Evolutionary conservation across 2,888 invertebrate species (phyloP).

Genomic region (Gymnosoma rotundatum): DNA sequence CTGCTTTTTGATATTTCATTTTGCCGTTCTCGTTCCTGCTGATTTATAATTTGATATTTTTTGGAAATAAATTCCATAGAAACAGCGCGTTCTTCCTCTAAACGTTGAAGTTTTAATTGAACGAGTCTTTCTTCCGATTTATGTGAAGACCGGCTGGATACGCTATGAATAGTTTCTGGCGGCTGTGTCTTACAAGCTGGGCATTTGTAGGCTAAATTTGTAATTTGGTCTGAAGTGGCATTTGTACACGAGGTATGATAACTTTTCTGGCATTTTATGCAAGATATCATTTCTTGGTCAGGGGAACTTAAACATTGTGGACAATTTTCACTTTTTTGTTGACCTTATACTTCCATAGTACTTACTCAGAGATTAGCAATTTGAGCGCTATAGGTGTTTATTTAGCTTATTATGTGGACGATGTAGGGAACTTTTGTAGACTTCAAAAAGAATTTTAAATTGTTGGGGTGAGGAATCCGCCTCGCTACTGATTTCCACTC

Average conservation of each 20-base stretch:
- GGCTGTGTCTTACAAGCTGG: background rate
- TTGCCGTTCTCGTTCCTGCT: background rate
- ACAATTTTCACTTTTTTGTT: background rate
- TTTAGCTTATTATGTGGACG: background rate
- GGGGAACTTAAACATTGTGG: background rate
- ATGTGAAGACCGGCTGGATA: background rate
- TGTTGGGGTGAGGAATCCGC: background rate
- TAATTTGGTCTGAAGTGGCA: background rate
- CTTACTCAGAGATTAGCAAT: conserved; percentile 11
- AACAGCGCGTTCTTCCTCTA: conserved; percentile 16
- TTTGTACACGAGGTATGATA: conserved; percentile 7
- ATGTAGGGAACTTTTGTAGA: background rate
- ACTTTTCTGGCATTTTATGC: background rate
- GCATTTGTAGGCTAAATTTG: background rate
- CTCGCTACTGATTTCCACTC: conserved; percentile 2
- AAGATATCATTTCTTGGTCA: conserved; percentile 5
- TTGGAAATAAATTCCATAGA: conserved; percentile 28
- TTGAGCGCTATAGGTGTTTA: background rate
- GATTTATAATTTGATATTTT: conserved; percentile 11
- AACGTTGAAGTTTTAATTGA: conserved; percentile 5
- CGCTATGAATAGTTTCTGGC: background rate
- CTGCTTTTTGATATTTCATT: background rate
- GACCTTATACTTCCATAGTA: background rate
- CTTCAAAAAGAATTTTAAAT: conserved; percentile 28
- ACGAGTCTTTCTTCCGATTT: background rate